Evolutionary conservation across 2,113 vertebrate genomes (phyloP).

Genomic region (Podarcis muralis): DNA sequence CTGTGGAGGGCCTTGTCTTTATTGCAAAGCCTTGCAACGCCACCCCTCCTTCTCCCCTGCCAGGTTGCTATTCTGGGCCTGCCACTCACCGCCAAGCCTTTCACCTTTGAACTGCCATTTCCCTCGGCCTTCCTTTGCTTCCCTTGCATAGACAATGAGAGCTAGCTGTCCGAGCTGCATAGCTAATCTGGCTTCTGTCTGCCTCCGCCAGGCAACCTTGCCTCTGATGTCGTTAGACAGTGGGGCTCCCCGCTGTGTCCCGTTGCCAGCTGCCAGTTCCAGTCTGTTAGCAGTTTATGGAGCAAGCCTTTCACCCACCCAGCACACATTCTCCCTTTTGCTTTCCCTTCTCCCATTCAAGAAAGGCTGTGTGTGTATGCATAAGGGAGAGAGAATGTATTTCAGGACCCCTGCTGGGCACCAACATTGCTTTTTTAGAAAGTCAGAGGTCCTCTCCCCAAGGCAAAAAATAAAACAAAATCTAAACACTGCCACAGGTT

Average conservation of each 20-base stretch:
- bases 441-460: neutral
- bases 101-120: accelerated
- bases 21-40: neutral
- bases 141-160: neutral
- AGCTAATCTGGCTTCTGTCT: neutral
- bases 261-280: constrained; percentile 9
- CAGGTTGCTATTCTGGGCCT: neutral
- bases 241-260: neutral
- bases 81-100: accelerated
- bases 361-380: neutral
- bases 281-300: constrained; percentile 11
- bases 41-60: neutral
- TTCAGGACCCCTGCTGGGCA: neutral
- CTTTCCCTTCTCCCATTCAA: neutral
- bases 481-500: neutral
- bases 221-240: constrained; percentile 1
- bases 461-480: too few species aligned
- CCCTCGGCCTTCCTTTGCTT: accelerated
- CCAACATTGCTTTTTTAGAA: neutral
- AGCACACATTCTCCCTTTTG: neutral
- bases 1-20: neutral
- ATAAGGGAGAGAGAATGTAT: neutral
- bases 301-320: neutral
- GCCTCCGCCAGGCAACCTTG: neutral
- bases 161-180: neutral